Evolutionary conservation across 2,797 vertebrate species (phyloP).

Genomic region (Oophaga sylvatica): DNA sequence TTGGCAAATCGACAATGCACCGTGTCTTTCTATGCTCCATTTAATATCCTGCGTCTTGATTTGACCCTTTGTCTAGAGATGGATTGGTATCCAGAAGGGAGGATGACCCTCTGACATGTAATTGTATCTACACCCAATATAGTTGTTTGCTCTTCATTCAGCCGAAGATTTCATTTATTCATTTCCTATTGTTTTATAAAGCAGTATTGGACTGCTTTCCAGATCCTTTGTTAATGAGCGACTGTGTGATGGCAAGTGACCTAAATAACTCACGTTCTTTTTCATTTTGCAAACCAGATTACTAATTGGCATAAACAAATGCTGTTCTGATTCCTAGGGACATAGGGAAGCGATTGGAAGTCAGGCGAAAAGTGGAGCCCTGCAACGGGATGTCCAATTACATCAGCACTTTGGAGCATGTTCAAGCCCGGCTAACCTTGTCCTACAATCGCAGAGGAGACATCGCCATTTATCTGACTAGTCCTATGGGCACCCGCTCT

Average conservation of each 20-base stretch:
- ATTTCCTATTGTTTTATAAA: not conserved
- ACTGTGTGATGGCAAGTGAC: slow-evolving; percentile 4
- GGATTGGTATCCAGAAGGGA: not conserved
- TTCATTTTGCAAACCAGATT: slow-evolving; percentile 1
- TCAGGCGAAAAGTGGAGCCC: slow-evolving; percentile 83
- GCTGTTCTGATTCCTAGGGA: slow-evolving; percentile 77
- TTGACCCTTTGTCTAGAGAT: not conserved
- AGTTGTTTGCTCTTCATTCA: not conserved
- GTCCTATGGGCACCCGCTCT: slow-evolving; percentile 91
- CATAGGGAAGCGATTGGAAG: slow-evolving; percentile 86
- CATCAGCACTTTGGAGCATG: slow-evolving; percentile 88
- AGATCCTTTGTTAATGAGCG: slow-evolving; percentile 6
- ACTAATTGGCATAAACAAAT: slow-evolving; percentile 13
- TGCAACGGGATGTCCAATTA: slow-evolving; percentile 84
- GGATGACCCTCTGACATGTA: slow-evolving; percentile 5
- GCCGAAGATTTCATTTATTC: not conserved
- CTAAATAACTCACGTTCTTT: slow-evolving; percentile 2
- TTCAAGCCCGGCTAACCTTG: slow-evolving; percentile 89
- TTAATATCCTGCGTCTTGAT: slow-evolving; percentile 9
- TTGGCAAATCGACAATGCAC: not conserved
- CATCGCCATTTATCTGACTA: slow-evolving; percentile 91
- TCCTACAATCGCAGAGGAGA: slow-evolving; percentile 97
- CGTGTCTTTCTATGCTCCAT: not conserved
- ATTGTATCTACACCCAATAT: slow-evolving; percentile 8
- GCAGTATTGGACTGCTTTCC: not conserved